These are phyloP conservation scores for Emydocephalus ijimae DNA, from an alignment of 2,113 vertebrate species.

Conservation along the genomic window DNA sequence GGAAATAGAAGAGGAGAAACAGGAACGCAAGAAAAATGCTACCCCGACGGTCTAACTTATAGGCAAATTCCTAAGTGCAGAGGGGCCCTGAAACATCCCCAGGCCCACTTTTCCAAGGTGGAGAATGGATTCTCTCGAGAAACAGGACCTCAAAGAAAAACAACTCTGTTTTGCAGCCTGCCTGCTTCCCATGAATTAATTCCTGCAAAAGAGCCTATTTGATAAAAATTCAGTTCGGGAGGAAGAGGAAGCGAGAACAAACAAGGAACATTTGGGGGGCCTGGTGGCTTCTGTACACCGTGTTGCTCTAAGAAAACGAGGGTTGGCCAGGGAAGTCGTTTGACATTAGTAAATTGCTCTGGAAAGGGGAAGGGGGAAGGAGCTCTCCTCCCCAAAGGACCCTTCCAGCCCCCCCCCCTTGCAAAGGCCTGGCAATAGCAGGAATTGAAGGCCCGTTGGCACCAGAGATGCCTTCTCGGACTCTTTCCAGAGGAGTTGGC, in stretches of 20 bases:
- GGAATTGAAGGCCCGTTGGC: background rate
- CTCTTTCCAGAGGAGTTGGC: background rate
- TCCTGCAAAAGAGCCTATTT: background rate
- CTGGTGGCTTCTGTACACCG: background rate
- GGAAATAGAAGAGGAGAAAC: conserved; percentile 4
- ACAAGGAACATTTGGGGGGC: background rate
- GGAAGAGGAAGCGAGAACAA: background rate
- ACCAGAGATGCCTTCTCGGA: background rate
- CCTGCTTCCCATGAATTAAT: background rate
- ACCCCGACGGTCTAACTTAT: too few species aligned
- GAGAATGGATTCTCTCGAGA: background rate
- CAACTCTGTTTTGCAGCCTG: background rate
- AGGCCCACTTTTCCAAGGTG: background rate
- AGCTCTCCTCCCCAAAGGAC: background rate
- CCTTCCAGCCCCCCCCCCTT: background rate
- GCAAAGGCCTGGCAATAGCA: conserved; percentile 3
- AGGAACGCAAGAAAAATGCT: fast-evolving
- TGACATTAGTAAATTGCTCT: background rate
- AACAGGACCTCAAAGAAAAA: background rate
- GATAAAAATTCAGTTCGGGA: background rate
- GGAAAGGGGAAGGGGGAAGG: background rate
- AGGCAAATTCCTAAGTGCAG: too few species aligned
- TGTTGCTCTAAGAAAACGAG: background rate
- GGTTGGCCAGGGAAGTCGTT: background rate
- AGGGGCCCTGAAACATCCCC: background rate